Conservation (phyloP, 2,113 vertebrate genomes). For the Mus spicilegus region DNA sequence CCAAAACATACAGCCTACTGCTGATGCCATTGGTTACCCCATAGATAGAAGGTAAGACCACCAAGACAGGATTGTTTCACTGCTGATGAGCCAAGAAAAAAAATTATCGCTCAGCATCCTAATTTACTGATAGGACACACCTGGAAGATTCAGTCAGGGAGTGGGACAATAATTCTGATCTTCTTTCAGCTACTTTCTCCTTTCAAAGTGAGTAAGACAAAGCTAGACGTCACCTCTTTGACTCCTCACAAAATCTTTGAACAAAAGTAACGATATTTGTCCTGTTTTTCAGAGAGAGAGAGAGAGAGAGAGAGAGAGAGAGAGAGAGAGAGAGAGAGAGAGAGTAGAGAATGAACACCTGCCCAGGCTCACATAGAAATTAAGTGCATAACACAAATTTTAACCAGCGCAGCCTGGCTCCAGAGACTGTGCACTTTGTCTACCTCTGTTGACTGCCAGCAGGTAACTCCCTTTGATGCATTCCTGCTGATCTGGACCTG, state of each 20-base stretch:
- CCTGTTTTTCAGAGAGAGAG: not conserved
- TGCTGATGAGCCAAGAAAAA: not conserved
- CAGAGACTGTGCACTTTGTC: not conserved
- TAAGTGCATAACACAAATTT: not conserved
- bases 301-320: not conserved
- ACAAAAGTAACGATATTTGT: constrained; percentile 10
- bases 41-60: not conserved
- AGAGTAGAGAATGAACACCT: not conserved
- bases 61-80: not conserved
- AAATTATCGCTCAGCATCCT: not conserved
- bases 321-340: not conserved
- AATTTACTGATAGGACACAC: not conserved
- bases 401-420: not conserved
- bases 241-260: not conserved
- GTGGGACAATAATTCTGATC: not conserved
- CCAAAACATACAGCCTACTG: not conserved
- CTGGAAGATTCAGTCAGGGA: not conserved
- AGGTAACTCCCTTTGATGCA: not conserved
- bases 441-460: not conserved
- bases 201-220: not conserved
- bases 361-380: not conserved
- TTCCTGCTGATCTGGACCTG: not conserved
- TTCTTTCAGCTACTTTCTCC: not conserved
- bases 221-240: not conserved
- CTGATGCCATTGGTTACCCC: too few species aligned